Conservation (phyloP, 2,797 vertebrate species). For the Acestrorhynchus altus region DNA sequence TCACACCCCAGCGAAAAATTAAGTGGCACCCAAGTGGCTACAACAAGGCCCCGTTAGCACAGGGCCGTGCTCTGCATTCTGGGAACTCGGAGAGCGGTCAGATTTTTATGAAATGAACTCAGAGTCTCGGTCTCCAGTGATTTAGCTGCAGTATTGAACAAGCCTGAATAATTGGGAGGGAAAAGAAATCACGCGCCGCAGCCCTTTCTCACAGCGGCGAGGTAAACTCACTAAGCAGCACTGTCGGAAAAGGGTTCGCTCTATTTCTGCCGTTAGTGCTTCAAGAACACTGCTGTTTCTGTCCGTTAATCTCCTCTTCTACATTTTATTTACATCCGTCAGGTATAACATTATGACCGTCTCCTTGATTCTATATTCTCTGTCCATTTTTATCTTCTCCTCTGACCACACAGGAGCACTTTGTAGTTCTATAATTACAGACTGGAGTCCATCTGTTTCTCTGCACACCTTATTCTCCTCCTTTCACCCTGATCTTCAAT, state of each 20-base stretch:
- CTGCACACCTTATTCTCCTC: too few relatives aligned
- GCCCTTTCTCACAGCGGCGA: background rate
- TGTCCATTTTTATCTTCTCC: too few relatives aligned
- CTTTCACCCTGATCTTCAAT: too few relatives aligned
- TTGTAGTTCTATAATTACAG: too few relatives aligned
- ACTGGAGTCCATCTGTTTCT: too few relatives aligned
- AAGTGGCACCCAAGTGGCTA: conserved; percentile 36
- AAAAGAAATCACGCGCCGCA: conserved; percentile 12
- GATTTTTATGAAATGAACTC: conserved; percentile 12
- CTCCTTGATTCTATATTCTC: too few relatives aligned
- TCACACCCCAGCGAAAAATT: conserved; percentile 24
- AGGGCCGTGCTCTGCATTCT: background rate
- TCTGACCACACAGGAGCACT: too few relatives aligned
- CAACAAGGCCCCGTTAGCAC: conserved; percentile 33
- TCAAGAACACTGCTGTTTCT: background rate
- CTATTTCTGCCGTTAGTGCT: background rate
- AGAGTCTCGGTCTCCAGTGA: background rate
- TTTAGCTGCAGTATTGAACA: conserved; percentile 8
- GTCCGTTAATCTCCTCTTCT: background rate
- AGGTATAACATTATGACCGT: too few relatives aligned
- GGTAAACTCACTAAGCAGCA: conserved; percentile 12
- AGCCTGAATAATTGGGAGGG: conserved; percentile 28
- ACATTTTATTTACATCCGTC: too few relatives aligned
- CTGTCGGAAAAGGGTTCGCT: background rate
- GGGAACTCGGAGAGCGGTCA: background rate